Conservation (phyloP, 1,140 invertebrate species). For the Solen grandis region DNA sequence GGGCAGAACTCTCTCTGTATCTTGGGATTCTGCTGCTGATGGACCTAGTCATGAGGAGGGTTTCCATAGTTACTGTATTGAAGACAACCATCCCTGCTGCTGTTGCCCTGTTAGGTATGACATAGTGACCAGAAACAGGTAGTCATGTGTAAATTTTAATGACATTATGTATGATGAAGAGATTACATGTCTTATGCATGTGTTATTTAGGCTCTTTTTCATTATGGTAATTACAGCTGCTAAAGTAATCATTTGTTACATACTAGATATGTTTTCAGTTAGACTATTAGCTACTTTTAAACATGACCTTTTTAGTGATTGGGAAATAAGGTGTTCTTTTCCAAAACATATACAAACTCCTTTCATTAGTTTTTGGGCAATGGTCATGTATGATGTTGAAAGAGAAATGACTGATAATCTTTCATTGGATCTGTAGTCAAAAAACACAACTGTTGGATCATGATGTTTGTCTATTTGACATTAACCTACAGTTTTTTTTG, state of each 20-base stretch:
- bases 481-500: too few relatives aligned
- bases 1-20: constrained; percentile 93
- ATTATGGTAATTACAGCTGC: background rate
- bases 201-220: background rate
- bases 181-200: background rate
- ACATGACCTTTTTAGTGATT: too few relatives aligned
- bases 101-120: constrained; percentile 81
- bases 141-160: background rate
- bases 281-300: background rate
- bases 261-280: background rate
- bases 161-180: too few relatives aligned
- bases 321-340: too few relatives aligned
- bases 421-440: too few relatives aligned
- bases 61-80: constrained; percentile 80
- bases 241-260: background rate
- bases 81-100: constrained; percentile 84
- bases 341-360: background rate
- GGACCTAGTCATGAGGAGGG: constrained; percentile 85
- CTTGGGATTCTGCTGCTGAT: constrained; percentile 93
- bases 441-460: too few relatives aligned
- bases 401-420: too few relatives aligned
- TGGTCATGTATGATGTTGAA: background rate
- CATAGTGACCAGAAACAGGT: background rate
- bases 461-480: too few relatives aligned
- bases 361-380: background rate